Percentiles rank a stretch among this genome's conserved stretches.
Conservation (phyloP, 2,797 vertebrate genomes). For the Acropternis orthonyx region DNA sequence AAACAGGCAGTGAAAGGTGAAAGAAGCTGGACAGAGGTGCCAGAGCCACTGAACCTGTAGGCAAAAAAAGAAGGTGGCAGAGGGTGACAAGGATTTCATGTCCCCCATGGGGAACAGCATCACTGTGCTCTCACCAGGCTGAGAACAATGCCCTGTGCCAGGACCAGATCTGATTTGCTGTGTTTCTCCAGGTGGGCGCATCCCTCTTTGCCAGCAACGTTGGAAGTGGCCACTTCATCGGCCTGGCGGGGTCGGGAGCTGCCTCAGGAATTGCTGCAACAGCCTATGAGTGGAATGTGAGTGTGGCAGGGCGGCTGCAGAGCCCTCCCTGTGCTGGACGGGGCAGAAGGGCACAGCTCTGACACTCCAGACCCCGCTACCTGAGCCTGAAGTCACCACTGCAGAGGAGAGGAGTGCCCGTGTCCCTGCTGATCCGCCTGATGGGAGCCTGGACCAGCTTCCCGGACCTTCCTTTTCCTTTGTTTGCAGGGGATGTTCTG, state of each 20-base stretch:
- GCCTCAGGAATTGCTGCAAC: slow-evolving; percentile 87
- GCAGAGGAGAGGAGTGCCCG: neutral
- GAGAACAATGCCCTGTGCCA: neutral
- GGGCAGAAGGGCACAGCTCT: neutral
- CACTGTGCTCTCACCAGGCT: neutral
- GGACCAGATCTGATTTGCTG: neutral
- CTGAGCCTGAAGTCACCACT: neutral
- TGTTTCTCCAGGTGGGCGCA: slow-evolving; percentile 84
- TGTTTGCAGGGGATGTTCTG: slow-evolving; percentile 86
- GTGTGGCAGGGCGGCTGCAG: neutral
- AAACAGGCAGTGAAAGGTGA: neutral
- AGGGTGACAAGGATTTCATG: accelerated
- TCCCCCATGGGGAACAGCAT: neutral
- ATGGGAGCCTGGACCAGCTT: neutral
- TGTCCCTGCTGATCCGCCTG: accelerated
- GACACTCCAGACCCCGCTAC: neutral
- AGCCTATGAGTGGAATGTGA: slow-evolving; percentile 94
- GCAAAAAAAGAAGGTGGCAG: neutral
- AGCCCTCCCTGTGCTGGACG: accelerated
- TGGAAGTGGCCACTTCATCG: slow-evolving; percentile 95
- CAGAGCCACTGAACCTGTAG: neutral
- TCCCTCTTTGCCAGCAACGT: slow-evolving; percentile 98
- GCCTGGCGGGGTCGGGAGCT: slow-evolving; percentile 92
- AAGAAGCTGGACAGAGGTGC: neutral
- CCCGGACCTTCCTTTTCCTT: neutral